Evolutionary conservation across 2,113 vertebrate species (phyloP).

Genomic region (Bettongia penicillata): DNA sequence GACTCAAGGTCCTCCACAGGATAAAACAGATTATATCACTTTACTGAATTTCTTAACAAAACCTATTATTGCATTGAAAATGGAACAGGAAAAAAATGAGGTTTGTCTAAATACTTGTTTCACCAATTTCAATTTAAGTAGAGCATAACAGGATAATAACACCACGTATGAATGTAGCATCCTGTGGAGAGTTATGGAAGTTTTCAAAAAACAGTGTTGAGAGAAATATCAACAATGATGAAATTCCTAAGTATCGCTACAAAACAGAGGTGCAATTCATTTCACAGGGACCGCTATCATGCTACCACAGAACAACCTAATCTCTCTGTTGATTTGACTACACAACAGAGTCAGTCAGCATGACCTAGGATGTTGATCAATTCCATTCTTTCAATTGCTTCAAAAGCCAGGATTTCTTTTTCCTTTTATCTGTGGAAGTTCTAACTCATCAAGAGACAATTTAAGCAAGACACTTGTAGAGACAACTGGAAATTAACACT

Average conservation of each 20-base stretch:
- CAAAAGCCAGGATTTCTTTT: conserved; percentile 57
- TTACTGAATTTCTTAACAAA: conserved; percentile 47
- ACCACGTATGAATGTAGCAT: conserved; percentile 19
- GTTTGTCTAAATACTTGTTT: conserved; percentile 39
- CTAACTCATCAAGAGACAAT: conserved; percentile 57
- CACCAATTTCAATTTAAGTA: conserved; percentile 48
- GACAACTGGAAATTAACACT: conserved; percentile 36
- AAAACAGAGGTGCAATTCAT: conserved; percentile 38
- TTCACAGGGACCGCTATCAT: conserved; percentile 44
- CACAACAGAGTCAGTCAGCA: not conserved
- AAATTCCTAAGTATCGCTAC: conserved; percentile 40
- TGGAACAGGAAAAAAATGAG: not conserved
- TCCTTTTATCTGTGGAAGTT: conserved; percentile 43
- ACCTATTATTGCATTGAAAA: not conserved
- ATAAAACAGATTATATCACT: conserved; percentile 8
- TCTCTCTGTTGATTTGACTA: conserved; percentile 34
- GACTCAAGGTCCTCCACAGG: not conserved
- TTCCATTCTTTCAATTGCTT: conserved; percentile 64
- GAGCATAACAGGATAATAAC: conserved; percentile 50
- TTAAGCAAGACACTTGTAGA: conserved; percentile 60
- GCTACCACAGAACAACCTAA: conserved; percentile 50
- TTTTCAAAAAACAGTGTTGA: conserved; percentile 57
- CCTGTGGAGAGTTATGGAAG: conserved; percentile 21
- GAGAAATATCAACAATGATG: conserved; percentile 55
- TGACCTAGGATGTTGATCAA: conserved; percentile 24